Percentiles rank a stretch among this genome's conserved stretches.
Conservation (phyloP, 2,888 invertebrate genomes). For the Dione vanillae region DNA sequence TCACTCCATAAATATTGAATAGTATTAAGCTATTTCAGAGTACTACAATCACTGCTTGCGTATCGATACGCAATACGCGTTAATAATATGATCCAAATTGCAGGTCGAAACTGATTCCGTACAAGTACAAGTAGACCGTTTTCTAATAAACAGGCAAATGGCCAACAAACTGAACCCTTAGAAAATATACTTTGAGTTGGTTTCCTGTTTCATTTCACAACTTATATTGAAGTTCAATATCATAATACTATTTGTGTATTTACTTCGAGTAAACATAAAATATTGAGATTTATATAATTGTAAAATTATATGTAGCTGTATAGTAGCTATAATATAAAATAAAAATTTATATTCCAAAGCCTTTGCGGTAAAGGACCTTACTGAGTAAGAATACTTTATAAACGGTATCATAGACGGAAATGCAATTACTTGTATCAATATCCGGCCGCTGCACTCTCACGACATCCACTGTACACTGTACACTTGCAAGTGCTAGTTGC, state of each 20-base stretch:
- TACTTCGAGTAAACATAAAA: slow-evolving; percentile 1
- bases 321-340: no score
- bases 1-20: no score
- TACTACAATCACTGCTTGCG: no score
- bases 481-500: no score
- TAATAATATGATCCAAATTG: neutral
- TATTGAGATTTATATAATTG: no score
- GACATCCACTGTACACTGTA: neutral
- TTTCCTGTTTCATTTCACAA: slow-evolving; percentile 19
- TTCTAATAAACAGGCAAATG: slow-evolving; percentile 3
- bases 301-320: no score
- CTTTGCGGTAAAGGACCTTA: no score
- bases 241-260: slow-evolving; percentile 13
- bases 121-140: slow-evolving; percentile 12
- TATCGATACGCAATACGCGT: no score
- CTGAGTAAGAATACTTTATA: neutral
- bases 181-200: slow-evolving; percentile 16
- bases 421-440: neutral
- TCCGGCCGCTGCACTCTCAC: neutral
- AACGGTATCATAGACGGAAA: neutral
- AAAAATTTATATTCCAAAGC: no score
- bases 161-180: slow-evolving; percentile 14
- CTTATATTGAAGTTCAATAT: neutral
- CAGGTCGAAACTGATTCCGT: slow-evolving; percentile 4
- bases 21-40: no score